Conservation (phyloP, 2,888 invertebrate species). For the Calliscelio sp. region DNA sequence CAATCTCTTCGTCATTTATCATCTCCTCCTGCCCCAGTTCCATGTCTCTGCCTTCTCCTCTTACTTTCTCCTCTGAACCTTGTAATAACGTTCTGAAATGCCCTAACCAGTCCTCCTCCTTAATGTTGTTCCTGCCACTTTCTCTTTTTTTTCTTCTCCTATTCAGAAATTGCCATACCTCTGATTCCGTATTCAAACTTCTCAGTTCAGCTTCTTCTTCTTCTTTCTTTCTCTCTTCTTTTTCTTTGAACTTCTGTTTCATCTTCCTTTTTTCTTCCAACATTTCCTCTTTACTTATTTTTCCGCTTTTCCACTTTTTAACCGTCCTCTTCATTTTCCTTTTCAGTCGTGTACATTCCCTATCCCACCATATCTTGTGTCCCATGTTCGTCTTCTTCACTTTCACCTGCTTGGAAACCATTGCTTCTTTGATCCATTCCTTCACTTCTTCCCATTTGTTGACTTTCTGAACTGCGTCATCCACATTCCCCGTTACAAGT, state of each 20-base stretch:
- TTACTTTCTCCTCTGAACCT: neutral
- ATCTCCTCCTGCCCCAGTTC: neutral
- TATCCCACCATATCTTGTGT: slow-evolving; percentile 20
- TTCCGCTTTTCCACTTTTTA: no score
- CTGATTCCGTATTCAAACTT: neutral
- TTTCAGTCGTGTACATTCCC: neutral
- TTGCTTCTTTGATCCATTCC: neutral
- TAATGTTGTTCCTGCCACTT: neutral
- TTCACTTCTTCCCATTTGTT: slow-evolving; percentile 19
- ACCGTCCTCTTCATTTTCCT: slow-evolving; percentile 16
- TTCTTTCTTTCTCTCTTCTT: neutral
- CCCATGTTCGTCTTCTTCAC: slow-evolving; percentile 13
- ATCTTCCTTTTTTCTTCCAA: neutral
- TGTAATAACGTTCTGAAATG: neutral
- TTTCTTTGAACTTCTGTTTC: neutral
- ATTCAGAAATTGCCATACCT: no score
- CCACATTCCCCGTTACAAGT: no score
- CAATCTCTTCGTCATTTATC: neutral
- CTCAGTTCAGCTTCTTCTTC: neutral
- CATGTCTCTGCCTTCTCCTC: neutral
- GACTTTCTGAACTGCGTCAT: no score
- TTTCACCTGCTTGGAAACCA: slow-evolving; percentile 4
- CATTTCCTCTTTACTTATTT: no score
- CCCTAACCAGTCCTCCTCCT: neutral
- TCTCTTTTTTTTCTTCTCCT: neutral